Base-by-base conservation (phyloP, 2,797 vertebrate genomes). In the Psittacula echo region DNA sequence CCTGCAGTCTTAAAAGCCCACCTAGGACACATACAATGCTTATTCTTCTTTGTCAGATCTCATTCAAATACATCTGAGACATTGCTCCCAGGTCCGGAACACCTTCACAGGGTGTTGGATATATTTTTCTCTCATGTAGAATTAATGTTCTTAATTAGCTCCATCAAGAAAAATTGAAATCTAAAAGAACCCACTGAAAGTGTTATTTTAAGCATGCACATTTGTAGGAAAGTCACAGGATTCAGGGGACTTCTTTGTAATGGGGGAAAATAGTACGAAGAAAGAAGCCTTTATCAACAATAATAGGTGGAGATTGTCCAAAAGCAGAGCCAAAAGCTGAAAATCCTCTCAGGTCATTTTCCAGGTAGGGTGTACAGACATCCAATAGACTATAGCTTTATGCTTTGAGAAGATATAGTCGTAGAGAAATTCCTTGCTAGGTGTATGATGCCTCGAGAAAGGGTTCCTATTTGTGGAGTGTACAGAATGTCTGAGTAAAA, bases 321-420 rank as follows among this genome's bases (percentile, higher is more conserved):
- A 91, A 91, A 95, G 54, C 27, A 78, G 29, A 93, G 47, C 13
- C 42, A 92, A 94, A 92, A 72, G 9, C 26, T 86, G 45, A 77
- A 87, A 64, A 51, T 48, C 13, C 24, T 90, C 27, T 84, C 62
- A 74, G 29, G 29, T 64, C 21, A 50, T 88, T 62, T 94, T 76
- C 75, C 75, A 89, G 27, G 61, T 30, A 64, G 44, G 11, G 13
- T 70, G 6, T 62, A 85, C 19, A 74, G 41, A 27, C 51, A 91
- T 90, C 76, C 75, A 85, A 61, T 3, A 82, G 60, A 77, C 19
- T 32, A 41, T 18, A 85, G 44, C 34, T 88, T 87, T 79, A 90
- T 66, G 67, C 42, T 92, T 91, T 88, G 37, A 73, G 48, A 92
- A 95, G 56, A 66, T 58, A 73, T 0, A 84, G 32, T 80, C 44